Evolutionary conservation across 2,888 invertebrate genomes (phyloP).

Genomic region (Sinopyrophorus schimmeli): DNA sequence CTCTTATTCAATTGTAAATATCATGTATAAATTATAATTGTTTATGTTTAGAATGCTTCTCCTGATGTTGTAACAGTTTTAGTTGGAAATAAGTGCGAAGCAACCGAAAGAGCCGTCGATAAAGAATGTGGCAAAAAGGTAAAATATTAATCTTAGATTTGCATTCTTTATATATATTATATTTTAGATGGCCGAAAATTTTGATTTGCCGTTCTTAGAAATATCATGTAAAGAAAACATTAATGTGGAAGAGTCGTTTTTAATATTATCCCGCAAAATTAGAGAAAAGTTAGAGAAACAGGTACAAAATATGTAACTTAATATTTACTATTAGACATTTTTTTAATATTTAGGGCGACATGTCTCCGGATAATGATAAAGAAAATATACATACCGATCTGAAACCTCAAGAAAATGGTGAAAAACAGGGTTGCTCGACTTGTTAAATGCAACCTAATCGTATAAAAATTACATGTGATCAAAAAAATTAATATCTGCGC

Average conservation of each 20-base stretch:
- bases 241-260: conserved; percentile 82
- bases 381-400: conserved; percentile 3
- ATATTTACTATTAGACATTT: not conserved
- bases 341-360: conserved; percentile 11
- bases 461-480: too few relatives aligned
- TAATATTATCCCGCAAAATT: conserved; percentile 80
- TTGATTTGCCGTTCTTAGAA: conserved; percentile 87
- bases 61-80: conserved; percentile 85
- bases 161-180: too few relatives aligned
- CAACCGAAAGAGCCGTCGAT: conserved; percentile 75
- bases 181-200: conserved; percentile 80
- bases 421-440: conserved; percentile 7
- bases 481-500: too few relatives aligned
- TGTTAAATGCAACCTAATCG: too few relatives aligned
- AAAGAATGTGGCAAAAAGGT: conserved; percentile 82
- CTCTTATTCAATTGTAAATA: not conserved
- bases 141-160: too few relatives aligned
- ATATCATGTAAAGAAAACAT: conserved; percentile 86
- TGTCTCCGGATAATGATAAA: conserved; percentile 31
- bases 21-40: not conserved
- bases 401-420: not conserved
- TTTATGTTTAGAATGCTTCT: conserved; percentile 73
- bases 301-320: conserved; percentile 55
- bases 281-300: conserved; percentile 77
- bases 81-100: conserved; percentile 85